phyloP scores from a whole-genome alignment of 1,140 invertebrate species.

The Globodera ellingtonae region DNA sequence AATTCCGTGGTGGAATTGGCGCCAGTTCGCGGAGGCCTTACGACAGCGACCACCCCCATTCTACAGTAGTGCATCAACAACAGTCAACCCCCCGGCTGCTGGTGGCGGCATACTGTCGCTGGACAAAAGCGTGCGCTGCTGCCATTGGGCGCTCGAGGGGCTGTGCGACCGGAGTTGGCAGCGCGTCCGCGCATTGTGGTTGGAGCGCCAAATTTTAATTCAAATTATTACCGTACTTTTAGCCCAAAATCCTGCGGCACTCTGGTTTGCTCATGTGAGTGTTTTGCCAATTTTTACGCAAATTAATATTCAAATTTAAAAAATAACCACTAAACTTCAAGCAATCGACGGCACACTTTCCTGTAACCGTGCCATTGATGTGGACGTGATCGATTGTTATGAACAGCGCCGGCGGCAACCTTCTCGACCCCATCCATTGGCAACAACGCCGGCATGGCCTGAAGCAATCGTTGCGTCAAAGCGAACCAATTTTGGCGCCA shows the following conservation, averaged over 20 bases:
- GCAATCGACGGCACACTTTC: constrained; percentile 47
- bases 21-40: constrained; percentile 19
- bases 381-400: constrained; percentile 52
- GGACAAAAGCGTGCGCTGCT: constrained; percentile 39
- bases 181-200: constrained; percentile 45
- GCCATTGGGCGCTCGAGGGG: constrained; percentile 52
- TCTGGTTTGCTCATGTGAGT: constrained; percentile 50
- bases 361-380: constrained; percentile 48
- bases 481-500: neutral
- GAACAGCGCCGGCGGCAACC: constrained; percentile 30
- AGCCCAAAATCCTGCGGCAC: constrained; percentile 52
- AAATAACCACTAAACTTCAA: neutral
- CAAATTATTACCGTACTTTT: constrained; percentile 5
- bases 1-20: constrained; percentile 31
- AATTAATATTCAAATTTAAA: neutral
- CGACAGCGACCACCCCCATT: constrained; percentile 24
- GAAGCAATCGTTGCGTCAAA: too few species aligned
- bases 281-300: constrained; percentile 1
- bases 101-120: constrained; percentile 17
- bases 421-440: neutral
- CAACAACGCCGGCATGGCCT: neutral
- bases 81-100: neutral
- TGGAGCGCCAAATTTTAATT: neutral
- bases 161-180: constrained; percentile 52
- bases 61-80: constrained; percentile 8